phyloP scores from a whole-genome alignment of 2,113 vertebrate species.

The Castor canadensis region DNA sequence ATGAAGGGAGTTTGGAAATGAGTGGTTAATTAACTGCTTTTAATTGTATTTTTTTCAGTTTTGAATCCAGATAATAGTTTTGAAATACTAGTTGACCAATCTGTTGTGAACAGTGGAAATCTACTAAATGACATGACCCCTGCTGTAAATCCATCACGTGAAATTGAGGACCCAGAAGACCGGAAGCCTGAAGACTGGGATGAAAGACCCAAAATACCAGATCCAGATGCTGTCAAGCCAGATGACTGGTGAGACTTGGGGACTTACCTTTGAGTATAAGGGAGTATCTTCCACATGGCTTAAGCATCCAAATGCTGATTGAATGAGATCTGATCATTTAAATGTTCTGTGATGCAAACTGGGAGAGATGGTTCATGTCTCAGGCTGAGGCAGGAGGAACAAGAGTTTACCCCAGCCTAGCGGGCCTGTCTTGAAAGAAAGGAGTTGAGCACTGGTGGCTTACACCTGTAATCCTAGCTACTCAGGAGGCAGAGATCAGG shows the following conservation, averaged over 20 bases:
- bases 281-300: not conserved
- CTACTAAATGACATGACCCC: conserved; percentile 95
- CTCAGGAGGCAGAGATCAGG: too few relatives aligned
- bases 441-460: too few relatives aligned
- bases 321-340: not conserved
- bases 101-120: conserved; percentile 94
- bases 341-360: not conserved
- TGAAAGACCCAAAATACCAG: conserved; percentile 96
- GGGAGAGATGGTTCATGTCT: not conserved
- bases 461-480: too few relatives aligned
- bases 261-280: not conserved
- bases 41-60: conserved; percentile 83
- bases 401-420: too few relatives aligned
- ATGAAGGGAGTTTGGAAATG: not conserved
- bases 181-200: conserved; percentile 98
- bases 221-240: conserved; percentile 95
- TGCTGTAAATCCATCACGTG: conserved; percentile 93
- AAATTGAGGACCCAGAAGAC: conserved; percentile 98
- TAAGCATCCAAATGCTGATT: not conserved
- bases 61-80: conserved; percentile 97
- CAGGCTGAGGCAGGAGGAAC: not conserved
- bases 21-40: conserved; percentile 26
- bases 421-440: too few relatives aligned
- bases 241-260: conserved; percentile 92
- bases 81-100: conserved; percentile 95